Base-by-base conservation (phyloP, 2,888 invertebrate genomes). In the Ophion ellenae region DNA sequence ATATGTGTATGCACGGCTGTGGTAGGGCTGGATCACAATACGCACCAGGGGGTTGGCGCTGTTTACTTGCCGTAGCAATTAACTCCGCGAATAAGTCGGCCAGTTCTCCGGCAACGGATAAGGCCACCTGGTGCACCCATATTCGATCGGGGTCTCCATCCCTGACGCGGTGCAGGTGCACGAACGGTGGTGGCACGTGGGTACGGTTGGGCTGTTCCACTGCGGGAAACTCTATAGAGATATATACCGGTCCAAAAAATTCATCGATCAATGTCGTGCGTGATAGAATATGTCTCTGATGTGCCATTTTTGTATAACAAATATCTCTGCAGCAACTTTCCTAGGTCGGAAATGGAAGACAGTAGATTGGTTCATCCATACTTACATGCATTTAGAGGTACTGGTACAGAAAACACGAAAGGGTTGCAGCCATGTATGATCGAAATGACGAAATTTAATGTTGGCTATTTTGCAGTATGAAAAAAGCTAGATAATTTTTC, bases 11-110 rank as follows among this genome's bases (percentile, higher is more conserved):
- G n/a, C 10, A n/a, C 47, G 28, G 32, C 59, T 71, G n/a, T 24
- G 20, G 66, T 45, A 63, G 66, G 66, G 47, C 57, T n/a, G 67
- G 63, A 63, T 69, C 64, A 57, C 32, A 47, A 67, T 78, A 64
- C 53, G 63, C 74, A 32, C 59, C 53, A 14, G 4, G 53, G 53
- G 53, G 14, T 14, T 17, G 17, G 24, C 17, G 64, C 67, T 70
- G 81, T 78, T 70, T 81, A 85, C 85, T 81, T 80, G 79, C 67
- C 40, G 67, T 61, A 66, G 83, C 80, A 86, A 86, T 86, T 86
- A 83, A 76, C 47, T 69, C 24, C 14, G 24, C 61, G 71, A 79
- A 69, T 74, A 77, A 83, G 82, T 79, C 67, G 79, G 79, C 75
- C 75, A 76, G 66, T 40, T 64, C 74, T 47, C 40, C 36, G 20